Conservation (phyloP, 2,797 vertebrate species). For the Pteropus rufus region DNA sequence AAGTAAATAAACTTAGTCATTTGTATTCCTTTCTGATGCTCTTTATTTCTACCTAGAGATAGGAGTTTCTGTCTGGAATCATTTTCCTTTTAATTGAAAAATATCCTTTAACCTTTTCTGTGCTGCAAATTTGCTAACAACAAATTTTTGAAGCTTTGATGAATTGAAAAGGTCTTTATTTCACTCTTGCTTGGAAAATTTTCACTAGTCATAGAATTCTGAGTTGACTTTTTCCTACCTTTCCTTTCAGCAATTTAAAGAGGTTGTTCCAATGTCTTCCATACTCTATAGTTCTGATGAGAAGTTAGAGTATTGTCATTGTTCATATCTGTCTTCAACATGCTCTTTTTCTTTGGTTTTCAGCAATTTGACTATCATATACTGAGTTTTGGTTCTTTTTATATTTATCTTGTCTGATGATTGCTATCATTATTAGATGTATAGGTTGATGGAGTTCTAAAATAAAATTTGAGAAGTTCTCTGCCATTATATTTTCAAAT, state of each 20-base stretch:
- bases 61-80: not conserved
- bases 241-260: not conserved
- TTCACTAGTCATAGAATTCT: not conserved
- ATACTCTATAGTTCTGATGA: not conserved
- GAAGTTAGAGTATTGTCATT: not conserved
- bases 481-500: not conserved
- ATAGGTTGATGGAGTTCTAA: not conserved
- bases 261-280: not conserved
- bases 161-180: not conserved
- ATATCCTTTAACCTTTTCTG: conserved; percentile 5
- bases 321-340: not conserved
- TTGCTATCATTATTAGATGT: not conserved
- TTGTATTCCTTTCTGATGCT: not conserved
- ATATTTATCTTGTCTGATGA: not conserved
- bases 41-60: not conserved
- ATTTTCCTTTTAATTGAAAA: conserved; percentile 48
- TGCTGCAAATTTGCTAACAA: not conserved
- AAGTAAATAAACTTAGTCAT: not conserved
- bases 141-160: not conserved
- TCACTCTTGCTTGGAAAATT: not conserved
- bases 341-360: not conserved
- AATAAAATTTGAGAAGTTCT: not conserved
- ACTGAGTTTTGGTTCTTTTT: not conserved
- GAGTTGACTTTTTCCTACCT: not conserved
- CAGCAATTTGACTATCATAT: not conserved